These are phyloP conservation scores for Caenorhabditis uteleia DNA, from an alignment of 2,888 invertebrate species.

Conservation along the genomic window DNA sequence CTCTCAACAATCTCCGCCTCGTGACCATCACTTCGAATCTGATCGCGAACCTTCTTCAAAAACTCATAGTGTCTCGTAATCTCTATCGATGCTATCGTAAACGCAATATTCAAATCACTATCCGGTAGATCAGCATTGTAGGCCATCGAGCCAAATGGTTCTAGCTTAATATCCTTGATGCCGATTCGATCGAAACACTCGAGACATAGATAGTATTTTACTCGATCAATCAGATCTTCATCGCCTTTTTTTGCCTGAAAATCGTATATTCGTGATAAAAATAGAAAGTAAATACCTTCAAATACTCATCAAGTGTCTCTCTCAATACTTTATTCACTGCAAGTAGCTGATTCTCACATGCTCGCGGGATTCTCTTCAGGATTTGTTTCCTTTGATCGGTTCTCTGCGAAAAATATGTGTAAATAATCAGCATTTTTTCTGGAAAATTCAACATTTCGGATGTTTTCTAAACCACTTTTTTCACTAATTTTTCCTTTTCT, in stretches of 20 bases:
- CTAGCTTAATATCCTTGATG: not conserved
- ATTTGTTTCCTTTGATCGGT: no score
- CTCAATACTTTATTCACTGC: constrained; percentile 6
- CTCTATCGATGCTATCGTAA: constrained; percentile 4
- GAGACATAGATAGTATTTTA: constrained; percentile 5
- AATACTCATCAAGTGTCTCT: constrained; percentile 1
- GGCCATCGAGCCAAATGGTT: constrained; percentile 18
- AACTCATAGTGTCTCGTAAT: constrained; percentile 1
- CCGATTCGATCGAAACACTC: not conserved
- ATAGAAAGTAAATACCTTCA: constrained; percentile 3
- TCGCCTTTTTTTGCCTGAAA: not conserved
- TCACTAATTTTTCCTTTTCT: no score
- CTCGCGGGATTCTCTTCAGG: not conserved
- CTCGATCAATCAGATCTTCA: not conserved
- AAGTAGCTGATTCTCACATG: not conserved
- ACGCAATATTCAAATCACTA: constrained; percentile 25
- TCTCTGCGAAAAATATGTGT: no score
- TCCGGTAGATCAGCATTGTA: constrained; percentile 13
- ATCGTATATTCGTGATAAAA: constrained; percentile 2
- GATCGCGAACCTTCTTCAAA: constrained; percentile 12
- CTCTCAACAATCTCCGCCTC: constrained; percentile 6
- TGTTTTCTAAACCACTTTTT: no score
- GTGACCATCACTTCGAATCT: constrained; percentile 10
- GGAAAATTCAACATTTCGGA: no score
- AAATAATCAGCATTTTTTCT: no score